Percentiles rank a stretch among this genome's conserved stretches.
phyloP scores from a whole-genome alignment of 1,140 invertebrate genomes.

The Hypsibius dujardini region DNA sequence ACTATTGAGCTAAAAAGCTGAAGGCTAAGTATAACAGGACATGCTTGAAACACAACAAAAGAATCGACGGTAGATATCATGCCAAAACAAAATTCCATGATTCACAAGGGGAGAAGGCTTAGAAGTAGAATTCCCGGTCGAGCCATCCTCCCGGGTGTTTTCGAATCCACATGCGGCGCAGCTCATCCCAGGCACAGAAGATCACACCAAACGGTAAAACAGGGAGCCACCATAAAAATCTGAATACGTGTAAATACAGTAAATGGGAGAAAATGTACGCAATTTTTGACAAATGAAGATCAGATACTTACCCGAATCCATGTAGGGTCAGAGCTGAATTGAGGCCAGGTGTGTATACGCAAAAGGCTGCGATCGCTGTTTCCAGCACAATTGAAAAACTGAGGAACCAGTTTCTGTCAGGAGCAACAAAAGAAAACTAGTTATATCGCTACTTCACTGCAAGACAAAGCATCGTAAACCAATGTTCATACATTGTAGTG shows the following conservation, averaged over 20 bases:
- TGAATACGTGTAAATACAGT: background rate
- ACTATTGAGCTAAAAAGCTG: no score
- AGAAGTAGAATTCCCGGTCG: constrained; percentile 38
- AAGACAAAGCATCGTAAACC: background rate
- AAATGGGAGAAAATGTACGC: background rate
- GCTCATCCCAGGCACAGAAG: constrained; percentile 85
- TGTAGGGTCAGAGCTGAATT: background rate
- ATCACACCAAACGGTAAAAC: constrained; percentile 61
- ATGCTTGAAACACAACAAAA: no score
- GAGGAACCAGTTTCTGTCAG: background rate
- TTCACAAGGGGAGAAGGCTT: background rate
- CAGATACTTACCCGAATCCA: constrained; percentile 11
- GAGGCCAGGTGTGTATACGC: background rate
- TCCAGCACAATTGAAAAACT: background rate
- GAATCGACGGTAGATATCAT: no score
- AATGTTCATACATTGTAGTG: background rate
- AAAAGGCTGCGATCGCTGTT: background rate
- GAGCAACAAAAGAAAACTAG: background rate
- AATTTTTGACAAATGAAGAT: no score
- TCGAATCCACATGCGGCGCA: constrained; percentile 34
- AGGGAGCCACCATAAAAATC: constrained; percentile 36
- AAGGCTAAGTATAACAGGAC: no score
- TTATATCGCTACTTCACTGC: background rate
- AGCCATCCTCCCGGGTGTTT: constrained; percentile 37
- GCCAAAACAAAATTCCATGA: no score